Evolutionary conservation across 1,140 invertebrate species (phyloP), one percentile per base, ranked within the genome.

Genomic region (Zophobas atratus): DNA sequence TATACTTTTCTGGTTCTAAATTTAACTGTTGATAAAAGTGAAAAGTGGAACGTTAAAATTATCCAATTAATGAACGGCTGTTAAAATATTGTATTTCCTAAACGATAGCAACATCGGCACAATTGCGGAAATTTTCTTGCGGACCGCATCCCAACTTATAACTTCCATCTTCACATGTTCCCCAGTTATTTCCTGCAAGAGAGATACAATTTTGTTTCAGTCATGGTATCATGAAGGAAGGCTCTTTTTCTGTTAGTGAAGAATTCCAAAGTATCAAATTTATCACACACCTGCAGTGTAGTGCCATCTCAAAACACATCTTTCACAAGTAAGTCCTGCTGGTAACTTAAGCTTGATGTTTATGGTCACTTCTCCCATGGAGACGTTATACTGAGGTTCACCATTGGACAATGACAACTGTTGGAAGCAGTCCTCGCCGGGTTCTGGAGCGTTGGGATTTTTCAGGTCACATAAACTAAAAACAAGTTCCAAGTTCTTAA

Each of bases 71-170:
- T 20, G 20, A 20, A 20, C 20, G 20, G 20, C 20, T 20, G 20
- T 20, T 20, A 20, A 20, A 20, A 20, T 20, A 20, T 20, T 20
- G 20, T 20, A 20, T 20, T 20, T 46, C 6, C 35, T 35, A 63
- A 35, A 33, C 8, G 8, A 94, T 91, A 1, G 87, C 80, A 48
- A 94, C 88, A 84, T 94, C 93, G 1, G 93, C 90, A 82, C 93
- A 94, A 70, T 89, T 89, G 71, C 90, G 86, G 82, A 93, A 94
- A 2, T 87, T 90, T 85, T 94, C 93, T 81, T 93, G 92, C 0
- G 87, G 83, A 8, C 92, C 92, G 80, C 92, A 93, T 2, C 92
- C 92, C 6, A 90, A 1, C 32, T 80, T 82, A 2, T 82, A 81
- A 1, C 20, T 82, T 4, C 87, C 87, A 67, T 89, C 70, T 1